Evolutionary conservation across 2,888 invertebrate genomes (phyloP).

Genomic region (Neuroscelio doddi): DNA sequence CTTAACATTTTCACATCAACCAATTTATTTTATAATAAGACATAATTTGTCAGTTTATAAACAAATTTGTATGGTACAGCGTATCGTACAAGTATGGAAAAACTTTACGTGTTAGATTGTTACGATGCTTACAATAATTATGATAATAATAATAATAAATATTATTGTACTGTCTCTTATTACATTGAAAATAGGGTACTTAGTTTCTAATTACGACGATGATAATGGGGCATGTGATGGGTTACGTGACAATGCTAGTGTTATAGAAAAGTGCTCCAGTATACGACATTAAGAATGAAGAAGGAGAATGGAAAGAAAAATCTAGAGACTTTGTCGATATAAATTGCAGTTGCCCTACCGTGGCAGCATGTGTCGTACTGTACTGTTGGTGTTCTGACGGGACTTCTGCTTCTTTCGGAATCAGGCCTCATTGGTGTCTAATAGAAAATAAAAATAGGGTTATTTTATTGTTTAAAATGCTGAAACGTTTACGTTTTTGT

Average conservation of each 20-base stretch:
- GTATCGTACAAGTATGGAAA: constrained; percentile 25
- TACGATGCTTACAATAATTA: constrained; percentile 11
- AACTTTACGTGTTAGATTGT: constrained; percentile 2
- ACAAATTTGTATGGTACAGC: constrained; percentile 13
- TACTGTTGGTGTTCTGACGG: constrained; percentile 64
- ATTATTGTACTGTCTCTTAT: constrained; percentile 33
- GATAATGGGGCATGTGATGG: too few relatives aligned
- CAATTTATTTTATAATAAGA: too few relatives aligned
- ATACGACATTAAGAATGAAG: constrained; percentile 90
- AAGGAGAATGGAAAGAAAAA: constrained; percentile 94
- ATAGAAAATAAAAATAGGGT: constrained; percentile 16
- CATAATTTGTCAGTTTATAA: neutral
- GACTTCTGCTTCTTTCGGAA: constrained; percentile 67
- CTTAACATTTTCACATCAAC: too few relatives aligned
- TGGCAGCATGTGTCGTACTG: constrained; percentile 90
- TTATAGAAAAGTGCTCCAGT: constrained; percentile 88
- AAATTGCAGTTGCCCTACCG: constrained; percentile 80
- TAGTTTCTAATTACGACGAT: neutral
- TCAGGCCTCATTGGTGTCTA: constrained; percentile 71
- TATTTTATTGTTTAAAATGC: too few relatives aligned
- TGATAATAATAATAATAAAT: constrained; percentile 28
- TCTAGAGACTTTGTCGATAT: constrained; percentile 89
- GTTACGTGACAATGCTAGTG: constrained; percentile 2
- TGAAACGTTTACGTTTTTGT: too few relatives aligned
- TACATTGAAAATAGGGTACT: neutral